Evolutionary conservation across 1,140 invertebrate species (phyloP), one percentile per base, ranked within the genome.

Genomic region (Calosoma granatense): DNA sequence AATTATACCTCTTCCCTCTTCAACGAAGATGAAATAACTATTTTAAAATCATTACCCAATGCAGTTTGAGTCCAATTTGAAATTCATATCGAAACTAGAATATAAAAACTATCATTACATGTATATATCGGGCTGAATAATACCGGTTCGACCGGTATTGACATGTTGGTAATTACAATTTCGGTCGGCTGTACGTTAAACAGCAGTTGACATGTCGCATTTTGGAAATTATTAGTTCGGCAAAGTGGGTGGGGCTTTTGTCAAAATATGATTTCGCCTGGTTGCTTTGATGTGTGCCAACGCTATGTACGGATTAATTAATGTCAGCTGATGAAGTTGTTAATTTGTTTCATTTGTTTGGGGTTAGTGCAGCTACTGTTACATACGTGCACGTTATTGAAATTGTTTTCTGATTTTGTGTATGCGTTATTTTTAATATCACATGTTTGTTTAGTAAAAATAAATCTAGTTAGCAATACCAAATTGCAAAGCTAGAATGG

Each of bases 171-270:
- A 47, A 47, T 47, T 47, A 47, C 41, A 12, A 17, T 47, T 47
- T 47, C 3, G 3, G 17, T 36, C 41, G 3, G 17, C 15, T 47
- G 41, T 47, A 17, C 6, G 4, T 12, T 11, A 6, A 47, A 47
- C 15, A 47, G 3, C 4, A 47, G 9, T 47, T 47, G 41, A 47
- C 41, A 47, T 47, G 41, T 4, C 15, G 41, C 15, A 47, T 47
- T 47, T 47, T 47, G 41, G 3, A 47, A 47, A 47, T 47, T 47
- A 47, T 47, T 47, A 47, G 41, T 47, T 47, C 4, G n/a, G n/a
- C 41, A 17, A 3, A 6, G 41, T 3, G 41, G 17, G 6, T 17
- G 41, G 17, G 41, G 15, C 41, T 47, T 47, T 17, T 47, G 41
- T 12, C 41, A 47, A 47, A 47, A 47, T 47, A 47, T 47, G 41